These are phyloP conservation scores for Hydrocynus forskahlii DNA, from an alignment of 2,797 vertebrate species.

Conservation along the genomic window DNA sequence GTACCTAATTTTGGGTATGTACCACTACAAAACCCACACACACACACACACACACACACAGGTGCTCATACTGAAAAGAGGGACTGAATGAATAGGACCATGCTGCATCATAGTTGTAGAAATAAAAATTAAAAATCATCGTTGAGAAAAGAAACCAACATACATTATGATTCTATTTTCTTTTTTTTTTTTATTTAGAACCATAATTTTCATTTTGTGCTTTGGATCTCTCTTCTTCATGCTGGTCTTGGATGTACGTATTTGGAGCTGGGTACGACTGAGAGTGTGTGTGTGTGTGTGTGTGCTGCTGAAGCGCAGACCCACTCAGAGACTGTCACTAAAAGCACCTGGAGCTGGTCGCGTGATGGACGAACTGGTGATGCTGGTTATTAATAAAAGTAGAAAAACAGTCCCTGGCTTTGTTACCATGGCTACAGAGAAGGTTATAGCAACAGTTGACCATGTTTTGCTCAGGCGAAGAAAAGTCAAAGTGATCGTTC, in stretches of 20 bases:
- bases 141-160: too few species aligned
- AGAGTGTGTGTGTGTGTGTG: conserved; percentile 28
- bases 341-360: conserved; percentile 25
- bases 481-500: not conserved
- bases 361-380: conserved; percentile 28
- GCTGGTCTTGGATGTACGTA: not conserved
- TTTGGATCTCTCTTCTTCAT: not conserved
- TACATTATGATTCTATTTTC: too few species aligned
- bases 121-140: too few species aligned
- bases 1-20: not conserved
- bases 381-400: conserved; percentile 32
- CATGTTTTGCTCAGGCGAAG: not conserved
- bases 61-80: not conserved
- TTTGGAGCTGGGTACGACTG: not conserved
- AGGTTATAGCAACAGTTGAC: conserved; percentile 16
- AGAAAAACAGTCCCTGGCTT: conserved; percentile 9
- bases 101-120: too few species aligned
- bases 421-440: conserved; percentile 46
- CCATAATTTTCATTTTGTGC: too few species aligned
- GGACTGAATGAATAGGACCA: not conserved
- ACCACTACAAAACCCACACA: not conserved
- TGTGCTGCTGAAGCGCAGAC: conserved; percentile 2
- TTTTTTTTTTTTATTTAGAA: too few species aligned
- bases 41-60: too few species aligned
- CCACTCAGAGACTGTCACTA: not conserved